Percentiles rank a stretch among this genome's conserved stretches.
phyloP scores from a whole-genome alignment of 2,888 invertebrate species.

The Scaptomyza parva region DNA sequence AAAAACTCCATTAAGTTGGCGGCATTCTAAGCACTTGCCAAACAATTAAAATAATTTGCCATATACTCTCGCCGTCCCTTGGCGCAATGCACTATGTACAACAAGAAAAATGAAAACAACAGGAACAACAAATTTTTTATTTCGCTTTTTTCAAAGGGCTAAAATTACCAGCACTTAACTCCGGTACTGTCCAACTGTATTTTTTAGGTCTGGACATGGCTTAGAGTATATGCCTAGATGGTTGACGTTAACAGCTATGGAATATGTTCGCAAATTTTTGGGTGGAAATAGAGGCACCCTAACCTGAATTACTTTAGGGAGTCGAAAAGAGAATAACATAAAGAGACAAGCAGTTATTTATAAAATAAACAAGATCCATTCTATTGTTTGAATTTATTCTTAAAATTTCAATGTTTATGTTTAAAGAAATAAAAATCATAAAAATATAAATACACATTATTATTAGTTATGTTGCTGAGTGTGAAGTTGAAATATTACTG shows the following conservation, averaged over 20 bases:
- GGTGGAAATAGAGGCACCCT: slow-evolving; percentile 9
- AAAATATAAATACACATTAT: too few species aligned
- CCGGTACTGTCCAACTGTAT: slow-evolving; percentile 59
- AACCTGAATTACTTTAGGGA: neutral
- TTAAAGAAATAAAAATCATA: too few species aligned
- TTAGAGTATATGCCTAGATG: slow-evolving; percentile 24
- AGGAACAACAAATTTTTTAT: slow-evolving; percentile 42
- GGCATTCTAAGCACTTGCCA: slow-evolving; percentile 78
- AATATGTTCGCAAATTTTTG: neutral
- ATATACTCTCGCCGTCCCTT: slow-evolving; percentile 69
- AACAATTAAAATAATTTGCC: slow-evolving; percentile 79
- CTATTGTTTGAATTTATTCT: too few species aligned
- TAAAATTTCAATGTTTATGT: too few species aligned
- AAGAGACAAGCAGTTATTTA: neutral
- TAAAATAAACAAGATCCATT: too few species aligned
- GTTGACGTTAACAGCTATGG: slow-evolving; percentile 23
- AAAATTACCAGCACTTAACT: slow-evolving; percentile 76
- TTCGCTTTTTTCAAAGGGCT: slow-evolving; percentile 60
- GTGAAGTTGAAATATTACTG: too few species aligned
- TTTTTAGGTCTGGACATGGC: slow-evolving; percentile 37
- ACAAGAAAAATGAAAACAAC: slow-evolving; percentile 13
- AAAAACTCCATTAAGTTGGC: slow-evolving; percentile 72
- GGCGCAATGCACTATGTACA: slow-evolving; percentile 62
- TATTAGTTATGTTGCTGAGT: too few species aligned
- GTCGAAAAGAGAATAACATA: neutral